phyloP scores from a whole-genome alignment of 2,797 vertebrate genomes.

The Lutjanus campechanus region DNA sequence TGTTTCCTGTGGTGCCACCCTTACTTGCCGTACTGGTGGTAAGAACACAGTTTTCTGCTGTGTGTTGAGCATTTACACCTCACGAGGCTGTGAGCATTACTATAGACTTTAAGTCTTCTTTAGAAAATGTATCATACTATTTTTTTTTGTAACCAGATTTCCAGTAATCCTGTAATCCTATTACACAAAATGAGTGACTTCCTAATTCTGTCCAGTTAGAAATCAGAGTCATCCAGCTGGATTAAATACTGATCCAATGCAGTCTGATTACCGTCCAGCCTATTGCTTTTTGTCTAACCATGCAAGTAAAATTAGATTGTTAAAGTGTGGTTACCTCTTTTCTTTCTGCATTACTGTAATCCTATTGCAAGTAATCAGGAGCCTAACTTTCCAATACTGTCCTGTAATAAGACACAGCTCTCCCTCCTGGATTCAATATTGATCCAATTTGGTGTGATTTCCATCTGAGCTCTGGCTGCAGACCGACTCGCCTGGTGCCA shows the following conservation, averaged over 20 bases:
- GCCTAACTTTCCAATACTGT: slow-evolving; percentile 41
- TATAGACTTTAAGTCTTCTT: slow-evolving; percentile 7
- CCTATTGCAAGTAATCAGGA: slow-evolving; percentile 59
- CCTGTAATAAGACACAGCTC: slow-evolving; percentile 63
- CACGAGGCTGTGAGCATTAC: neutral
- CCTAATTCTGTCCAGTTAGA: slow-evolving; percentile 47
- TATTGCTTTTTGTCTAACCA: slow-evolving; percentile 21
- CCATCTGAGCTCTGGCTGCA: slow-evolving; percentile 67
- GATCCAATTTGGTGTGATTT: slow-evolving; percentile 77
- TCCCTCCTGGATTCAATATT: slow-evolving; percentile 65
- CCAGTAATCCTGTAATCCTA: slow-evolving; percentile 58
- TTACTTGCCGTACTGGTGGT: neutral
- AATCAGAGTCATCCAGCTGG: slow-evolving; percentile 31
- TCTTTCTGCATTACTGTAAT: slow-evolving; percentile 44
- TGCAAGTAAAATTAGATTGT: slow-evolving; percentile 31
- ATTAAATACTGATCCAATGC: slow-evolving; percentile 49
- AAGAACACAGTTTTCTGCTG: neutral
- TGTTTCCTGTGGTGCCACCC: neutral
- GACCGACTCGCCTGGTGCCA: slow-evolving; percentile 52
- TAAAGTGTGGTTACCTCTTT: slow-evolving; percentile 38
- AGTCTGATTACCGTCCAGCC: slow-evolving; percentile 30
- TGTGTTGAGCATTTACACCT: neutral
- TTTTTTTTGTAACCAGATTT: slow-evolving; percentile 42
- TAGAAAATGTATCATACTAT: slow-evolving; percentile 25
- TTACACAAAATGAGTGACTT: slow-evolving; percentile 46